phyloP scores from a whole-genome alignment of 64 coral and sea anemone genomes.

The Montipora cactus region DNA sequence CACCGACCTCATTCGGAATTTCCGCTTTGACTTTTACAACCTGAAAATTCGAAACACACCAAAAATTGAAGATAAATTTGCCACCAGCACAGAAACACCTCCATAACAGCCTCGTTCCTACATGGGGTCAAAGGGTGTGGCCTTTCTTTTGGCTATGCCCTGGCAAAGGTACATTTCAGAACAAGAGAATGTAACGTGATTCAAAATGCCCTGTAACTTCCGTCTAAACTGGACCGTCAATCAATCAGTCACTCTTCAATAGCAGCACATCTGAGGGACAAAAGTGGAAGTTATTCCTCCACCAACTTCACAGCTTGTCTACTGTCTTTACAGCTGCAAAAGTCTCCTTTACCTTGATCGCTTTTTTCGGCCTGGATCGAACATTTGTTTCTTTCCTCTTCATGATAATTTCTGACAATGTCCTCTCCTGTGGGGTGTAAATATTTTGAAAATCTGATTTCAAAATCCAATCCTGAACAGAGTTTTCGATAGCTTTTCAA shows the following conservation, averaged over 20 bases:
- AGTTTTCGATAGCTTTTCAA: too few relatives aligned
- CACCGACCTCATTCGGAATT: background rate
- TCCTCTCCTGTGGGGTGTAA: background rate
- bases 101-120: too few relatives aligned
- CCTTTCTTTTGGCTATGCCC: too few relatives aligned
- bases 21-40: constrained; percentile 16
- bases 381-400: constrained; percentile 9
- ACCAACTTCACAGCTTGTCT: too few relatives aligned
- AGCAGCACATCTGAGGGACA: too few relatives aligned
- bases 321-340: too few relatives aligned
- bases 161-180: background rate
- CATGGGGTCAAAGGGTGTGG: too few relatives aligned
- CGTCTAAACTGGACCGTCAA: too few relatives aligned
- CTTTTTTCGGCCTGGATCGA: constrained; percentile 24
- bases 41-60: background rate
- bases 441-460: background rate
- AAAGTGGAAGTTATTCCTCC: too few relatives aligned
- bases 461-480: too few relatives aligned
- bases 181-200: background rate
- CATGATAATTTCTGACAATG: constrained; percentile 60
- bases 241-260: background rate
- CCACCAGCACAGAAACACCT: too few relatives aligned
- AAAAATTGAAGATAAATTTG: background rate
- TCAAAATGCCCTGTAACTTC: too few relatives aligned
- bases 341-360: constrained; percentile 31